Percentiles rank a stretch among this genome's conserved stretches.
Conservation (phyloP, 2,888 invertebrate species). For the Parapristionchus giblindavisi region DNA sequence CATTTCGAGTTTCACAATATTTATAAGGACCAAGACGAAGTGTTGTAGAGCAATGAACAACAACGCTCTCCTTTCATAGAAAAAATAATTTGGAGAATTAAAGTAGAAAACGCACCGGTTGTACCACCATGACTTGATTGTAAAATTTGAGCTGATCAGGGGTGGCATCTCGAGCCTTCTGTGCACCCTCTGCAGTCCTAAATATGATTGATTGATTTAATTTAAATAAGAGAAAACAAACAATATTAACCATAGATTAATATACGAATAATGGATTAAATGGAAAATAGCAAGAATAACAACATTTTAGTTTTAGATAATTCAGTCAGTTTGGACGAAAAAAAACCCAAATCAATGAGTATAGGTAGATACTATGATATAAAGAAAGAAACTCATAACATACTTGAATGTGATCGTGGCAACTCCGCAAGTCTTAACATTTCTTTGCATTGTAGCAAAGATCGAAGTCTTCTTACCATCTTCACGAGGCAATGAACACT, state of each 20-base stretch:
- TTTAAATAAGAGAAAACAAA: too few relatives aligned
- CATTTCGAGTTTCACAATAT: too few relatives aligned
- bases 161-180: conserved; percentile 57
- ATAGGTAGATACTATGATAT: background rate
- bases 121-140: conserved; percentile 65
- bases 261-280: background rate
- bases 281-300: background rate
- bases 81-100: background rate
- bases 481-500: conserved; percentile 63
- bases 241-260: background rate
- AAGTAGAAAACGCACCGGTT: conserved; percentile 41
- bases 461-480: conserved; percentile 55
- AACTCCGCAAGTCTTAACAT: conserved; percentile 58
- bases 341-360: too few relatives aligned
- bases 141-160: conserved; percentile 67
- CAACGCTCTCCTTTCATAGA: background rate
- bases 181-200: conserved; percentile 60
- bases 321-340: background rate
- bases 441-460: conserved; percentile 64
- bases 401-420: conserved; percentile 67
- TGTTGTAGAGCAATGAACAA: background rate
- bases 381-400: background rate
- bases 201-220: conserved; percentile 38
- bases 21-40: conserved; percentile 1
- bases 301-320: background rate